Base-by-base conservation (phyloP, 2,888 invertebrate species). In the Pantelozetes paolii region DNA sequence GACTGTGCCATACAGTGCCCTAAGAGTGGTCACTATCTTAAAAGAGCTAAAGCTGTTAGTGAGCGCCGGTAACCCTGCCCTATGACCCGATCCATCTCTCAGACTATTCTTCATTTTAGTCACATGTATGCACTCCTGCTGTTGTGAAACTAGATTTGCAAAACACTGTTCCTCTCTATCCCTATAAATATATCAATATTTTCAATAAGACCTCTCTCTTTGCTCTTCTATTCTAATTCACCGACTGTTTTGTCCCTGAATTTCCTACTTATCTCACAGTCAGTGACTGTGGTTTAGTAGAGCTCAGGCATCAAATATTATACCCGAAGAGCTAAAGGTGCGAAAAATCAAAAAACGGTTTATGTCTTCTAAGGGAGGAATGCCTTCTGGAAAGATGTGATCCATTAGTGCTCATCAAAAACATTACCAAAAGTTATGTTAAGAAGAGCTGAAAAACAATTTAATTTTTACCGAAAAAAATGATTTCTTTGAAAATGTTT, bases 111-210 rank as follows among this genome's bases (percentile, higher is more conserved):
- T 64, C 64, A 64, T 64, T 57, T 57, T 11, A 36, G 32, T 64
- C 64, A 64, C 64, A 36, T 36, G 36, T 36, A 64, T 64, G 64
- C 32, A 36, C 64, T n/a, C 64, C 64, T n/a, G 36, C 64, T 64
- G 64, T 36, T 64, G 64, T n/a, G 64, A 64, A 50, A 64, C 36
- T 64, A 32, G 20, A 64, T n/a, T 36, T n/a, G 64, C 36, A 36
- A 62, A 36, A 64, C 30, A 64, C 6, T 32, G 20, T 36, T 20
- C 36, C 32, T 18, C 32, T 13, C 23, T 59, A 64, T n/a, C 32
- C 9, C 13, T 36, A 64, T 64, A 64, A 64, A 64, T 64, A 64
- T 36, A 62, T n/a, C n/a, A 36, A 64, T 32, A 64, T 36, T 36
- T 50, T 50, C 20, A n/a, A 50, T 50, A 20, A 50, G 50, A 20